Percentiles rank a stretch among this genome's conserved stretches.
These are phyloP conservation scores for Forbesichthys papilliferus DNA, from an alignment of 2,113 vertebrate species.

Conservation along the genomic window DNA sequence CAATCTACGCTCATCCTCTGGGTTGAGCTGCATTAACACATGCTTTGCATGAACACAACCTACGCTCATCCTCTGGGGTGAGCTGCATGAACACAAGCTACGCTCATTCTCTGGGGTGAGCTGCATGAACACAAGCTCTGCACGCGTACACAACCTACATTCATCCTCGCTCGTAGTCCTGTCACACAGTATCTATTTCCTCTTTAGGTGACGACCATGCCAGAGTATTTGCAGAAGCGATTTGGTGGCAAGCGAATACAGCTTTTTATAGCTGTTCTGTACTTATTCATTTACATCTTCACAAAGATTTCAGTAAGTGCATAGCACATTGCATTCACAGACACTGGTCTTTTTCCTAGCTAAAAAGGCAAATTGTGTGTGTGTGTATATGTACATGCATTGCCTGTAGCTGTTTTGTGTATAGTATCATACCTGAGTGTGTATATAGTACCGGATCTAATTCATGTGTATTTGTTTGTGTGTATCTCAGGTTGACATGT, in stretches of 20 bases:
- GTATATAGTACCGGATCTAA: neutral
- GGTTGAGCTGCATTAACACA: neutral
- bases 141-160: neutral
- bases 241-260: slow-evolving; percentile 92
- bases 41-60: neutral
- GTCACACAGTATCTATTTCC: neutral
- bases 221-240: slow-evolving; percentile 86
- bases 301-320: slow-evolving; percentile 95
- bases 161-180: neutral
- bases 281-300: slow-evolving; percentile 97
- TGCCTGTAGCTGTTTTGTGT: neutral
- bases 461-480: neutral
- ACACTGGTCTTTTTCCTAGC: neutral
- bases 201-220: slow-evolving; percentile 93
- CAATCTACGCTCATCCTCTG: no score
- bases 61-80: no score
- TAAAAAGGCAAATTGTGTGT: neutral
- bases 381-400: neutral
- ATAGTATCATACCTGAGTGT: neutral
- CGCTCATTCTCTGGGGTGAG: no score
- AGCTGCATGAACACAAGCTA: neutral
- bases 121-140: neutral
- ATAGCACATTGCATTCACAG: neutral
- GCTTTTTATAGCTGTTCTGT: slow-evolving; percentile 86
- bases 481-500: slow-evolving; percentile 90